Evolutionary conservation across 2,797 vertebrate genomes (phyloP).

Genomic region (Anolis apletophallus): DNA sequence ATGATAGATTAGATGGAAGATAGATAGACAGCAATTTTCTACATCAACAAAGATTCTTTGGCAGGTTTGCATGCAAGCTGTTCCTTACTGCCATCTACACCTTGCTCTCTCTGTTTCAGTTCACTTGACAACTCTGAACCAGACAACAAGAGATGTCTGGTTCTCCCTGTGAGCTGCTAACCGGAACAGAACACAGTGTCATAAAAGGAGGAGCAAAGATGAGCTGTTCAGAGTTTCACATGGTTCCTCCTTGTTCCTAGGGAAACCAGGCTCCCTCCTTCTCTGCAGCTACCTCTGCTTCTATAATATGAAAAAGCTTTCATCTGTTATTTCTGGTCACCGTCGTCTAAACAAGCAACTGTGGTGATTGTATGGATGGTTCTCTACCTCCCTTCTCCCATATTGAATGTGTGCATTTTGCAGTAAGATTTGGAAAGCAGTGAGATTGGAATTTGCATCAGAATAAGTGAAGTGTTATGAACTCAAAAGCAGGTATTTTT

Average conservation of each 20-base stretch:
- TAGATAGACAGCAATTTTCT: neutral
- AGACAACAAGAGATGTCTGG: conserved; percentile 45
- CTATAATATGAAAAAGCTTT: conserved; percentile 44
- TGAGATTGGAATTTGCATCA: conserved; percentile 11
- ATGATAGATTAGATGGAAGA: neutral
- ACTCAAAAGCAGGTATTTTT: conserved; percentile 21
- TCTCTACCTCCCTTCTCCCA: neutral
- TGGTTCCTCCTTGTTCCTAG: conserved; percentile 59
- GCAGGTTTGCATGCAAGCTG: conserved; percentile 17
- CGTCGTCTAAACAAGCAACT: conserved; percentile 10
- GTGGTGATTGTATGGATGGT: neutral
- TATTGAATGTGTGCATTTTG: conserved; percentile 18
- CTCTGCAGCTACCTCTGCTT: conserved; percentile 50
- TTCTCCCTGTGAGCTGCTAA: conserved; percentile 58
- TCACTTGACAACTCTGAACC: conserved; percentile 63
- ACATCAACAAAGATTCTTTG: neutral
- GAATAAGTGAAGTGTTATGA: conserved; percentile 9
- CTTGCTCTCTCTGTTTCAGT: conserved; percentile 41
- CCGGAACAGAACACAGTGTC: conserved; percentile 46
- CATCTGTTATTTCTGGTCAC: conserved; percentile 12
- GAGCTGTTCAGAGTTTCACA: conserved; percentile 27
- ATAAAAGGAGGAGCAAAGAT: conserved; percentile 21
- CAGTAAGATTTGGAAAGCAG: conserved; percentile 11
- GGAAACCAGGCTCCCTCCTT: conserved; percentile 55
- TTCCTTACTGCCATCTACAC: conserved; percentile 41